Evolutionary conservation across 2,888 invertebrate genomes (phyloP).

Genomic region (Mamestra brassicae): DNA sequence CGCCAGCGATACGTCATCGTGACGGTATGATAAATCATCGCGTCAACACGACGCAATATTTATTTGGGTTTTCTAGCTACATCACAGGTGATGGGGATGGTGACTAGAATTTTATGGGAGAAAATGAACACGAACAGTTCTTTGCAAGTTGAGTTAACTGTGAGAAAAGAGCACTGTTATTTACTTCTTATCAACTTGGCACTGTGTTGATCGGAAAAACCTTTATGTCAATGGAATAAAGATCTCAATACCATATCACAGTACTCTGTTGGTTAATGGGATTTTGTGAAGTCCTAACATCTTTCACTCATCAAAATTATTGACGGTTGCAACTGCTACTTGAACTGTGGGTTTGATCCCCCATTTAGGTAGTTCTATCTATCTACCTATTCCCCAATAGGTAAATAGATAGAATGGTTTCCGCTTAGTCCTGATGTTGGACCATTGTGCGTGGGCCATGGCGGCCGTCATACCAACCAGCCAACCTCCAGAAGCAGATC

Average conservation of each 20-base stretch:
- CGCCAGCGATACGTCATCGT: slow-evolving; percentile 46
- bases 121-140: neutral
- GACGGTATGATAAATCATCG: slow-evolving; percentile 26
- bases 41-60: slow-evolving; percentile 19
- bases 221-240: slow-evolving; percentile 18
- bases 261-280: neutral
- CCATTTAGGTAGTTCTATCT: no score
- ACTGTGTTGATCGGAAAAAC: neutral
- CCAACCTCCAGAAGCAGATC: no score
- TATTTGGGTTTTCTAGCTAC: slow-evolving; percentile 22
- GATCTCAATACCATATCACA: neutral
- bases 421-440: no score
- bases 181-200: neutral
- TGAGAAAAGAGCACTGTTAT: neutral
- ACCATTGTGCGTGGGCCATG: no score
- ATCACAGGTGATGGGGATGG: neutral
- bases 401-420: no score
- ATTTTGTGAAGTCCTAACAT: neutral
- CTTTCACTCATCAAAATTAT: no score
- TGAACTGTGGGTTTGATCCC: no score
- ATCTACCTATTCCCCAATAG: no score
- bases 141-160: neutral
- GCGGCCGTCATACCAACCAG: no score
- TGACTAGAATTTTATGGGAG: neutral
- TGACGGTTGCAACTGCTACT: no score